Evolutionary conservation across 1,140 invertebrate genomes (phyloP), one percentile per base, ranked within the genome.

Genomic region (Saccostrea glomerata): DNA sequence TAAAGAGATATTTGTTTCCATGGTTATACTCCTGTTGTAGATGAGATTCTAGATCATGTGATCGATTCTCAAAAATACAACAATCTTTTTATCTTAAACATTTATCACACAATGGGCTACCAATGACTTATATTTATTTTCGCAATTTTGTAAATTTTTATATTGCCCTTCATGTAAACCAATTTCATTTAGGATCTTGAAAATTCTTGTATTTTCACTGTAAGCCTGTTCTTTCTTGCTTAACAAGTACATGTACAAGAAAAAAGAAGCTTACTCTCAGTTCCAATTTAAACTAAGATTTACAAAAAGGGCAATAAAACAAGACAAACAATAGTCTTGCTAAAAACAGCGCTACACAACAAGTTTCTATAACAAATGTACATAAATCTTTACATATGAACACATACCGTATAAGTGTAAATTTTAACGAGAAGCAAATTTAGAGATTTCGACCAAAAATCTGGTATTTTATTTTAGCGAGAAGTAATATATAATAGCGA

Each of bases 241-340:
- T 47, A 47, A 47, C 47, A 47, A 47, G 47, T 7, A 47, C 47
- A 47, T 7, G 47, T 7, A 47, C 47, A 7, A 47, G 47, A 47
- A 47, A 47, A 47, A 47, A 6, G 2, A 47, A 9, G 1, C 47
- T 7, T 47, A 9, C 47, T 7, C 47, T 47, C 47, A 47, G 5
- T 47, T 47, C 47, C 47, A 63, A 20, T 20, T 63, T 12, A 15
- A 77, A 36, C 70, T 1, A 17, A 30, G 70, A 36, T 77, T 77
- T 77, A 77, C 70, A 25, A 77, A 63, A 36, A 36, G 70, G 70
- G 23, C 25, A 77, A 77, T 77, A 77, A 63, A 77, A 77, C 70
- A 77, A 77, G 70, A 77, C 70, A 77, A 36, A 54, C 15, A n/a
- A 1, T 1, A 55, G 82, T 54, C 40, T 56, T 55, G 82, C 40